phyloP scores from a whole-genome alignment of 64 coral and sea anemone genomes.

The Actinia tenebrosa region DNA sequence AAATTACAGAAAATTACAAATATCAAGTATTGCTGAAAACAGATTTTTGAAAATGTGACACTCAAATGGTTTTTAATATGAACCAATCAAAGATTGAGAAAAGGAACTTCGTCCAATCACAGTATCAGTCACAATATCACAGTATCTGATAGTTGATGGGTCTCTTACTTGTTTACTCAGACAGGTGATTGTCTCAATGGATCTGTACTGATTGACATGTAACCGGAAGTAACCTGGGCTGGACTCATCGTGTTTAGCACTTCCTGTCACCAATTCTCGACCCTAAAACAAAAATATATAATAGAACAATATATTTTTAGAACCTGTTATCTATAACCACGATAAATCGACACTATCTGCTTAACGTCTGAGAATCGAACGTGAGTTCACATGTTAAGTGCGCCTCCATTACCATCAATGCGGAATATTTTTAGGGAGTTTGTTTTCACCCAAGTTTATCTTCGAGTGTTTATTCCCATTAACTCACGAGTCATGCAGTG shows the following conservation, averaged over 20 bases:
- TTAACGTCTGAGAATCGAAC: too few species aligned
- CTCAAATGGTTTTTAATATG: background rate
- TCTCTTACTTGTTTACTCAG: constrained; percentile 39
- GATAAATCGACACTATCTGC: too few species aligned
- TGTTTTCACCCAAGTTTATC: too few species aligned
- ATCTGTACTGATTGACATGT: constrained; percentile 70
- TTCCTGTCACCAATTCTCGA: constrained; percentile 55
- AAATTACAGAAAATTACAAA: too few species aligned
- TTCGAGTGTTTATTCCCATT: too few species aligned
- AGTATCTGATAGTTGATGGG: background rate
- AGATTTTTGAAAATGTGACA: background rate
- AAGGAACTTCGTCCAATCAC: too few species aligned
- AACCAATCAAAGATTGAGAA: background rate
- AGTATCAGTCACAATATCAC: background rate
- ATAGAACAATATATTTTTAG: background rate
- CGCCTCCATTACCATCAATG: too few species aligned
- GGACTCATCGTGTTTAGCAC: constrained; percentile 38
- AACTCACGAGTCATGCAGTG: too few species aligned
- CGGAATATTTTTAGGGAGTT: too few species aligned
- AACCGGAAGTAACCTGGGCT: constrained; percentile 62
- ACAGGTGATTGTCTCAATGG: constrained; percentile 74
- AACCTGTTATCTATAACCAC: background rate
- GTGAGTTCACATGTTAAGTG: too few species aligned
- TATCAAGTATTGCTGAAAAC: background rate
- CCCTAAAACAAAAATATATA: constrained; percentile 27